Conservation (phyloP, 2,113 vertebrate genomes). For the Synodontis membranacea region DNA sequence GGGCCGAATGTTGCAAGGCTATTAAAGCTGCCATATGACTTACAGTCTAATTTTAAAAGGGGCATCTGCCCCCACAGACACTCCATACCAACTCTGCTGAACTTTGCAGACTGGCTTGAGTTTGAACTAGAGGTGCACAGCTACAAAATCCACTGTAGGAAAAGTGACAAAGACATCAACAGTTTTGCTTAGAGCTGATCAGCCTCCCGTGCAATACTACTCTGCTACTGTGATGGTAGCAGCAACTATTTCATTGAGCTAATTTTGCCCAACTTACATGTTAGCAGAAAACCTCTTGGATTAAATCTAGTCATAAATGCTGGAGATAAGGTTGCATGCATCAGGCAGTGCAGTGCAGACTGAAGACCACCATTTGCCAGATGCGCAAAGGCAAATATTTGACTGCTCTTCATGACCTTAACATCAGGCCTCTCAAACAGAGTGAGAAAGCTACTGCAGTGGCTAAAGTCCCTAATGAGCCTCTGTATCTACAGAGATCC, state of each 20-base stretch:
- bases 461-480: background rate
- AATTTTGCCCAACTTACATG: constrained; percentile 8
- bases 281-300: constrained; percentile 1
- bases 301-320: constrained; percentile 5
- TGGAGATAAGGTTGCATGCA: constrained; percentile 14
- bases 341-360: constrained; percentile 10
- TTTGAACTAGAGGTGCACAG: background rate
- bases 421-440: background rate
- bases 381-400: constrained; percentile 17
- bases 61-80: background rate
- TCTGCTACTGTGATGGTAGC: background rate
- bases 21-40: constrained; percentile 20
- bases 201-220: background rate
- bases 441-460: background rate
- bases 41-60: background rate
- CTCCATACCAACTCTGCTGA: background rate
- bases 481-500: background rate
- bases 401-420: constrained; percentile 7
- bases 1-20: constrained; percentile 38
- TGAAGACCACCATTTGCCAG: constrained; percentile 17
- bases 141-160: background rate
- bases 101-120: constrained; percentile 13
- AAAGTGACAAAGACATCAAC: background rate
- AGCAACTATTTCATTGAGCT: background rate
- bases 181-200: background rate